Conservation (phyloP, 2,797 vertebrate genomes). For the Chrysocyon brachyurus region DNA sequence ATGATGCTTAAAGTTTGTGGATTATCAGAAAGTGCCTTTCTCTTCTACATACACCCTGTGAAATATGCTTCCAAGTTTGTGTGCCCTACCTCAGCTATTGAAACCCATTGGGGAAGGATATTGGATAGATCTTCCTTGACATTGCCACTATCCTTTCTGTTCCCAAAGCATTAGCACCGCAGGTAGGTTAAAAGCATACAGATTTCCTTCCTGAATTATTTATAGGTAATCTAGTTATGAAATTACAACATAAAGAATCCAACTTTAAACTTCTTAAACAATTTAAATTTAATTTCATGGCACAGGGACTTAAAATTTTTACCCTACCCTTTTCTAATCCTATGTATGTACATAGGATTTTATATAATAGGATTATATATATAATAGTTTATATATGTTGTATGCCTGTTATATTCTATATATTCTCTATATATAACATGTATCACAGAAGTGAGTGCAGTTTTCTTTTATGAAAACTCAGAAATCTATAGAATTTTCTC, state of each 20-base stretch:
- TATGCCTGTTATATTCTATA: too few species aligned
- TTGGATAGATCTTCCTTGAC: not conserved
- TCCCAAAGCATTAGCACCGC: not conserved
- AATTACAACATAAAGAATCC: not conserved
- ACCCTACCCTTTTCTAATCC: not conserved
- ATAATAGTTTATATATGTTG: too few species aligned
- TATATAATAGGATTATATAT: not conserved
- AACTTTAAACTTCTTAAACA: not conserved
- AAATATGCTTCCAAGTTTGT: not conserved
- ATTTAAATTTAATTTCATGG: not conserved
- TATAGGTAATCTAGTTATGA: not conserved
- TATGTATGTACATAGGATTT: too few species aligned
- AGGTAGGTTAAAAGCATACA: not conserved
- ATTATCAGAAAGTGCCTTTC: not conserved
- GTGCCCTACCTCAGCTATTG: not conserved
- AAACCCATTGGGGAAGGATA: not conserved
- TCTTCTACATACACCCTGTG: not conserved
- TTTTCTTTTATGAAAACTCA: not conserved
- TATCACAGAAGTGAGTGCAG: not conserved
- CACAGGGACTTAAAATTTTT: not conserved
- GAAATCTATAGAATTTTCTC: not conserved
- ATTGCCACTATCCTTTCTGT: not conserved
- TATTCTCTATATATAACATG: too few species aligned
- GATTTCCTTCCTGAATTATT: not conserved
- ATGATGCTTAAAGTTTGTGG: not conserved